Base-by-base conservation (phyloP, 2,113 vertebrate genomes). In the Daubentonia madagascariensis region DNA sequence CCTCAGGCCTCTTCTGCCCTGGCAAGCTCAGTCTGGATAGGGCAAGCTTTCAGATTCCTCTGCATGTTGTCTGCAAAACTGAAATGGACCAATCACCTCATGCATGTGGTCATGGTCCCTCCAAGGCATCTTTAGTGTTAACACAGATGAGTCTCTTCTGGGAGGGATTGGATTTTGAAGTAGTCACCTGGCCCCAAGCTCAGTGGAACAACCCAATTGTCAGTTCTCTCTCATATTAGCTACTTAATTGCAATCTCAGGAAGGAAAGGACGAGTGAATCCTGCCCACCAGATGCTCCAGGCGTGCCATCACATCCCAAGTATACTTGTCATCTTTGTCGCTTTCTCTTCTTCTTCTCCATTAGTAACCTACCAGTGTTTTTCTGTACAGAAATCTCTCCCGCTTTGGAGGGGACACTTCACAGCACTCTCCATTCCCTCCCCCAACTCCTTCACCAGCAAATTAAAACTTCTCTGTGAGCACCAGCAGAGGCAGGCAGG, bases 391-490 rank as follows among this genome's bases (percentile, higher is more conserved):
- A 96, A 97, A 94, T 80, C 22, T 20, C 57, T 93, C 79, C 79
- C 0, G 11, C 54, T 92, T 94, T 79, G 65, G 40, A 83, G 85
- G 85, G 54, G 61, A 72, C 45, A 92, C 97, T 96, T 90, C 61
- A 94, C 48, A 88, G 75, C 32, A 48, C 57, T 94, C 59, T 59
- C 35, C 20, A n/a, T 43, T 63, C 45, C 68, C 73, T 90, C 52
- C 40, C 45, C 32, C 17, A 89, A 37, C 81, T 95, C 73, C 81
- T 93, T 93, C 81, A 88, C 52, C 13, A 78, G 88, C 72, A 95
- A 96, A 95, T 95, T 78, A 92, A 85, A 95, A 78, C 68, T 86
- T 61, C 93, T 65, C 92, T 92, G 23, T 72, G 59, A 92, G 90
- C 40, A 32, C 81, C 93, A 85, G 67, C 76, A 85, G 72, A 91